These are phyloP conservation scores for Rhagoletis pomonella DNA, from an alignment of 1,140 invertebrate species.

Conservation along the genomic window DNA sequence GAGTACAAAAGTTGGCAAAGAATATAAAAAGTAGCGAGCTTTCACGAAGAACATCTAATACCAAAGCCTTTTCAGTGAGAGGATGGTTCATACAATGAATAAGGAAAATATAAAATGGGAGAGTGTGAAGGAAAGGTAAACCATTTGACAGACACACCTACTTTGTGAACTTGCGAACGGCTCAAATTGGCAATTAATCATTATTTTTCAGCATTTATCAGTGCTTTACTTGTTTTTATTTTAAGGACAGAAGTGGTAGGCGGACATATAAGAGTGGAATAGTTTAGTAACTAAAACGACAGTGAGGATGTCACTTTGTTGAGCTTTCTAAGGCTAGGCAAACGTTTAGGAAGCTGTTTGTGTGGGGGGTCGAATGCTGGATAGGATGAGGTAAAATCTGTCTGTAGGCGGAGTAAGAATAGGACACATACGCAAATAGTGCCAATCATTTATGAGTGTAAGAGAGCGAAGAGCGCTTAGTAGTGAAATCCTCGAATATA, in stretches of 20 bases:
- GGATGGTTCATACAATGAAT: too few species aligned
- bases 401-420: background rate
- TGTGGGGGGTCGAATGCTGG: background rate
- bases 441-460: background rate
- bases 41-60: too few species aligned
- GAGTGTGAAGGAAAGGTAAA: background rate
- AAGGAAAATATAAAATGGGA: background rate
- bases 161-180: background rate
- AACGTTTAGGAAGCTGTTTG: background rate
- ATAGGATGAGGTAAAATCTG: background rate
- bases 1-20: too few species aligned
- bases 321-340: background rate
- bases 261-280: background rate
- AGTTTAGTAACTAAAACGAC: background rate
- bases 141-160: background rate
- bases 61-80: too few species aligned
- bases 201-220: constrained; percentile 39
- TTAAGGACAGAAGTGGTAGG: background rate
- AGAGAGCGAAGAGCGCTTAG: background rate
- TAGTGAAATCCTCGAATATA: background rate
- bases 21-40: too few species aligned
- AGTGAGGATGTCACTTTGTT: constrained; percentile 17
- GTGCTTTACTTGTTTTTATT: background rate
- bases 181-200: constrained; percentile 35
- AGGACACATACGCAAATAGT: background rate